Evolutionary conservation across 2,113 vertebrate genomes (phyloP), one percentile per base, ranked within the genome.

Genomic region (Aspiorhynchus laticeps): DNA sequence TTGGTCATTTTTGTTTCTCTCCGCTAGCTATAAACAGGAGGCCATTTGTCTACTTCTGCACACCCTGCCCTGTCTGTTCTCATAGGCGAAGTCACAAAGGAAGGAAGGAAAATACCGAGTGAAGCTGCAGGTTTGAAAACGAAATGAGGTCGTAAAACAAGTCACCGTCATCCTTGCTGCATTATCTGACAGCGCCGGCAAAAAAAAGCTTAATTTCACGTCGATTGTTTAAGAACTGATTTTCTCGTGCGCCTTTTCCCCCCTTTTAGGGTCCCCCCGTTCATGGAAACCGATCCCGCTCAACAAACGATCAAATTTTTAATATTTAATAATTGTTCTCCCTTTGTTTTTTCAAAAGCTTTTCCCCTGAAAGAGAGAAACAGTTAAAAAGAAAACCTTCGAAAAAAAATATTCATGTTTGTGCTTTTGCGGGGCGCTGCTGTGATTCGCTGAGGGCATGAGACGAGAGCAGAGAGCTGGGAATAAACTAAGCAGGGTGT

Each of bases 401-500:
- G n/a, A n/a, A n/a, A n/a, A n/a, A n/a, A n/a, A n/a, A n/a, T n/a
- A n/a, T n/a, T n/a, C n/a, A 63, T 88, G 88, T 88, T 86, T 88
- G 81, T 77, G 79, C 69, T 67, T 85, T 86, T 56, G 80, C 80
- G 65, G 88, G 88, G 28, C 77, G 74, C 73, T 76, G 85, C 75
- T 74, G 73, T 61, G 73, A 88, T 76, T 59, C 36, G 73, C 88
- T 79, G 61, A 56, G 88, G 73, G 85, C 69, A 48, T 15, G 69
- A 61, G 15, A 36, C 15, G 59, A 46, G n/a, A 56, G 56, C 63
- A 19, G 85, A 51, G 81, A 80, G 61, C 59, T 63, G 48, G 82
- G 90, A 88, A 89, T 90, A 86, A 83, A 93, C 87, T 87, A 78
- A 86, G 86, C 86, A 88, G 84, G 86, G 87, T 86, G 88, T 92